Evolutionary conservation across 2,797 vertebrate genomes (phyloP), one percentile per base, ranked within the genome.

Genomic region (Sternarchorhynchus goeldii): DNA sequence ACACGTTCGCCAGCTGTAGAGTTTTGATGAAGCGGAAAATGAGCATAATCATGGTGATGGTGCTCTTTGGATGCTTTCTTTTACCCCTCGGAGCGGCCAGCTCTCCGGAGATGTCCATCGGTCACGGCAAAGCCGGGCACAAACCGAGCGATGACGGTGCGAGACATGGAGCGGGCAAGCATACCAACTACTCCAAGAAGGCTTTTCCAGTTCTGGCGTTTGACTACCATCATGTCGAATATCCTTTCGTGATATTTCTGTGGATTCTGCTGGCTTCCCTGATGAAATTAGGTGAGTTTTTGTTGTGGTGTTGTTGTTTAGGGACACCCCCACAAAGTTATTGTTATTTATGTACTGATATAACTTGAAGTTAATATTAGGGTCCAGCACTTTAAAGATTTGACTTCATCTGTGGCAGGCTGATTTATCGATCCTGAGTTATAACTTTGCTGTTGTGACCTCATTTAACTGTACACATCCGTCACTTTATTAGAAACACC

Each of bases 221-320:
- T 10, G 93, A 97, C 79, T 99, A 96, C 83, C 0, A 0, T 0
- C 90, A 90, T 32, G 90, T 99, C 17, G 89, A 89, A 29, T 16
- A 20, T 1, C 96, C 96, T 2, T 98, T 98, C 31, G 95, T 96
- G 82, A 94, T 98, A 68, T 89, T 95, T 0, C 82, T 99, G 41
- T 99, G 97, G 97, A 96, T 99, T 67, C 94, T 99, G 10, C 88
- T 99, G 65, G 97, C 97, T 45, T 98, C 96, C 34, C 85, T 98
- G 25, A 98, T 99, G 96, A 99, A 99, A 85, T 90, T 99, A 84
- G 97, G 97, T 99, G 89, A 93, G 93, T 90, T 63, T 64, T 73
- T 62, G 65, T 82, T 78, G 75, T 70, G 76, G 56, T 21, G 57
- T 25, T 5, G 60, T 45, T 14, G 25, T 14, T 73, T 32, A 41